These are phyloP conservation scores for Clusia tigrina DNA, from an alignment of 2,888 invertebrate genomes.

Conservation along the genomic window DNA sequence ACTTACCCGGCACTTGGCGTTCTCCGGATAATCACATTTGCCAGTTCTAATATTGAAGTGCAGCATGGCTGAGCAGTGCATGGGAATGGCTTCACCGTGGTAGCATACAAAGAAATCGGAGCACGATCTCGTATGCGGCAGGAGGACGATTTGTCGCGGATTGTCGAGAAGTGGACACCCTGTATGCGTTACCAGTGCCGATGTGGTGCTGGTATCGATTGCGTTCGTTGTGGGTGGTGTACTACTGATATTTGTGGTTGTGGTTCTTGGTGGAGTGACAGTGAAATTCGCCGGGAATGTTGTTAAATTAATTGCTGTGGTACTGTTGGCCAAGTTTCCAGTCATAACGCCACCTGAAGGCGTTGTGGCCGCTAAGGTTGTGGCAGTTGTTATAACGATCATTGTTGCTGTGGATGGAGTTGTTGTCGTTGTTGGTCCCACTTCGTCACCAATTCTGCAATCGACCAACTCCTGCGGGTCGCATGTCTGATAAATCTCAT, in stretches of 20 bases:
- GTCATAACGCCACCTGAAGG: no score
- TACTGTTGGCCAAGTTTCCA: no score
- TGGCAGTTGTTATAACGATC: no score
- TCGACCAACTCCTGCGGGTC: constrained; percentile 43
- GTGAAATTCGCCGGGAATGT: no score
- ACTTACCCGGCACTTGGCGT: constrained; percentile 52
- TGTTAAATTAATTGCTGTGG: no score
- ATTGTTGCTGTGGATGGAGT: constrained; percentile 21
- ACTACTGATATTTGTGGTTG: constrained; percentile 13
- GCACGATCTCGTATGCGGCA: constrained; percentile 50
- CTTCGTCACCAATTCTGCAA: constrained; percentile 34
- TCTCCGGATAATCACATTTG: constrained; percentile 55
- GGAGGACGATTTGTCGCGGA: constrained; percentile 43
- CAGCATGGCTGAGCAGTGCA: constrained; percentile 53
- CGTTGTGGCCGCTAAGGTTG: background rate
- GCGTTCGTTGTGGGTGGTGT: background rate
- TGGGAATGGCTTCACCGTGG: constrained; percentile 43
- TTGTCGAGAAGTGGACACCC: constrained; percentile 48
- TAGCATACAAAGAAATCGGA: constrained; percentile 57
- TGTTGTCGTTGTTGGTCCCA: constrained; percentile 11
- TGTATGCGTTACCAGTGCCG: constrained; percentile 22
- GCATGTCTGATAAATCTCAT: constrained; percentile 40
- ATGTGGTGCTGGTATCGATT: background rate
- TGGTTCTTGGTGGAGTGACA: background rate
- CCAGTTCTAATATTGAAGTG: constrained; percentile 51